phyloP scores from a whole-genome alignment of 2,113 vertebrate species.

The Callocephalon fimbriatum region DNA sequence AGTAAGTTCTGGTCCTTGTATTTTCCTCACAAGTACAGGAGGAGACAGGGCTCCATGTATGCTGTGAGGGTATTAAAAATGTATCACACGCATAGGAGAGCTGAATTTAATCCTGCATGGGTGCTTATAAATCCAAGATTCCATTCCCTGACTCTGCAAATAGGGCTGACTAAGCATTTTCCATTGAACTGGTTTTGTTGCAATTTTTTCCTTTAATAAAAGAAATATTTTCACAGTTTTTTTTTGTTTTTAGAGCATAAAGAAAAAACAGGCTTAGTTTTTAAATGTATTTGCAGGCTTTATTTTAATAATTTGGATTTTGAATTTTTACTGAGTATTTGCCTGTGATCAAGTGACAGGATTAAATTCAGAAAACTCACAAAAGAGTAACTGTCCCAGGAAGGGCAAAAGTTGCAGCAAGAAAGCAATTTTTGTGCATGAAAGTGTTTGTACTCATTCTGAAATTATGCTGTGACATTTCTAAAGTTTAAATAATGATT shows the following conservation, averaged over 20 bases:
- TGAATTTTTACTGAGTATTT: constrained; percentile 13
- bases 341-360: background rate
- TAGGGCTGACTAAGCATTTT: background rate
- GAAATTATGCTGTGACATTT: constrained; percentile 67
- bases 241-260: background rate
- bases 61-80: background rate
- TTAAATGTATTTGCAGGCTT: background rate
- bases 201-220: background rate
- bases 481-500: constrained; percentile 64
- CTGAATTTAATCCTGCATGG: background rate
- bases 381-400: background rate
- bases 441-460: constrained; percentile 38
- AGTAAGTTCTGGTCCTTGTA: background rate
- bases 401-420: constrained; percentile 17
- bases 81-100: background rate
- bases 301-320: background rate
- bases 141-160: background rate
- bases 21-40: background rate
- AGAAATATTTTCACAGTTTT: background rate
- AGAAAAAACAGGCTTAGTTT: background rate
- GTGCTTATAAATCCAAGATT: background rate
- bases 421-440: constrained; percentile 23
- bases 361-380: constrained; percentile 24
- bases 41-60: background rate
- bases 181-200: background rate